Base-by-base conservation (phyloP, 2,113 vertebrate species). In the Pan troglodytes region DNA sequence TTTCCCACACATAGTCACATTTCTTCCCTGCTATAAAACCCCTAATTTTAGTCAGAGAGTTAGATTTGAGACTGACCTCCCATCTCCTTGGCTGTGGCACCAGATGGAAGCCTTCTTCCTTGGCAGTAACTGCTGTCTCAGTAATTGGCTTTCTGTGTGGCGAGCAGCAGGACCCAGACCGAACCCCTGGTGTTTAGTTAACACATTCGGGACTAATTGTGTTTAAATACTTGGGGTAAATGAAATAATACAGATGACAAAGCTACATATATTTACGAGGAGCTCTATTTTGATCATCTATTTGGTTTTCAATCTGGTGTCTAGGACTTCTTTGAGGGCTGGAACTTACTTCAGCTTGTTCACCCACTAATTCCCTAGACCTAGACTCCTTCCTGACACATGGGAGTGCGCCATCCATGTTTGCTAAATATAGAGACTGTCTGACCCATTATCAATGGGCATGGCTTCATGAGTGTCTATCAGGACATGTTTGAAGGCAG, bases 211-310 rank as follows among this genome's bases (percentile, higher is more conserved):
- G 25, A 38, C n/a, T 64, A 67, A 76, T 45, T 18, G 6, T 61
- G 32, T 75, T 83, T 32, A 83, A 80, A 48, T 43, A 61, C 35
- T 35, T 32, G 59, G 70, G 52, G 6, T 6, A 75, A 76, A 61
- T 48, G 22, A 45, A 73, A 17, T 43, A 38, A 6, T 4, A 16
- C 76, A 70, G 61, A 83, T n/a, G 11, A 11, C 25, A 73, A 50
- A 48, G 1, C 27, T 5, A 6, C 30, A 43, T 32, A 35, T 10
- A 22, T 52, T 59, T 61, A 35, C 20, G 81, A 79, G 45, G 5
- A 12, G 16, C 30, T 72, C 40, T 25, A 0, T 61, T 3, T 13
- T 35, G 50, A 40, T 20, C 4, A 18, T 5, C 0, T 25, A 9
- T 59, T 70, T 64, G 27, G 7, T 75, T 68, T 93, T 23, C 25